A percentile compares a stretch with the other conserved stretches of the same genome.
Conservation (phyloP, 2,113 vertebrate genomes). For the Misgurnus mizolepis region DNA sequence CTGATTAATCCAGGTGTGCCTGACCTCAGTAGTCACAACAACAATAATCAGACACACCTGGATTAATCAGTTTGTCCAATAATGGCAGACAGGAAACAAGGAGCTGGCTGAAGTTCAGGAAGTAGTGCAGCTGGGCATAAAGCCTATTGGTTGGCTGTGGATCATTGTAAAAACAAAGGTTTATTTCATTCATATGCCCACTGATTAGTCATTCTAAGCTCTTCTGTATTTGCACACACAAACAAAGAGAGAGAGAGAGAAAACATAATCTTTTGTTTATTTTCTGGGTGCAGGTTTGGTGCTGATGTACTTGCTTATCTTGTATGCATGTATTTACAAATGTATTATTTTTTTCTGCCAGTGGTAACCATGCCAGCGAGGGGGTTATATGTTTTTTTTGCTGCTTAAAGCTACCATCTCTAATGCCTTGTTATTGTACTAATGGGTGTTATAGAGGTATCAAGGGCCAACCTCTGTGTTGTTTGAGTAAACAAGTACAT, state of each 20-base stretch:
- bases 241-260: too few relatives aligned
- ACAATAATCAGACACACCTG: too few relatives aligned
- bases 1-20: too few relatives aligned
- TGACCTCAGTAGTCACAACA: too few relatives aligned
- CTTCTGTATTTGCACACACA: neutral
- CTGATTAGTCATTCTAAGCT: slow-evolving; percentile 41
- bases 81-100: too few relatives aligned
- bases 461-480: neutral
- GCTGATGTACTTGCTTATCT: neutral
- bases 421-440: neutral
- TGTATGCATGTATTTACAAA: neutral
- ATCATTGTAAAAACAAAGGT: slow-evolving; percentile 29
- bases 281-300: neutral
- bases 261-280: neutral
- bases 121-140: too few relatives aligned
- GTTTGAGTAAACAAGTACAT: neutral
- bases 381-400: neutral
- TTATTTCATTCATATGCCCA: neutral
- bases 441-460: neutral
- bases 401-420: neutral
- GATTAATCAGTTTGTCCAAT: too few relatives aligned
- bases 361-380: neutral
- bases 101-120: too few relatives aligned
- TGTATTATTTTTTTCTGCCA: neutral
- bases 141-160: slow-evolving; percentile 18